These are phyloP conservation scores for Brachyptera risi DNA, from an alignment of 2,888 invertebrate species.

Conservation along the genomic window DNA sequence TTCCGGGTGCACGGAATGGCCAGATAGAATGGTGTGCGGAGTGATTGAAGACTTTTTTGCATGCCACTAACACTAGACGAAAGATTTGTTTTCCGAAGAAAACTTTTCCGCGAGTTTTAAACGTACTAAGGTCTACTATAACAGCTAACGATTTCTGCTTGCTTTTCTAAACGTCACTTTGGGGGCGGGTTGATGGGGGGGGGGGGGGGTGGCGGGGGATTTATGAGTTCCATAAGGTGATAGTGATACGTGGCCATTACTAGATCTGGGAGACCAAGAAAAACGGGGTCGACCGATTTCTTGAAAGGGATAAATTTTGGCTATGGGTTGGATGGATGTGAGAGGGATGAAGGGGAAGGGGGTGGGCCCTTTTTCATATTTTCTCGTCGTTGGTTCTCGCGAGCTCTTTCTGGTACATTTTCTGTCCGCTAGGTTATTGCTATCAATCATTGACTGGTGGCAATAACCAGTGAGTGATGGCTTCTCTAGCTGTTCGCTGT, in stretches of 20 bases:
- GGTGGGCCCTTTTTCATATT: conserved; percentile 10
- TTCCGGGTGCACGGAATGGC: conserved; percentile 29
- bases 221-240: conserved; percentile 41
- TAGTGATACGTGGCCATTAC: conserved; percentile 41
- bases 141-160: conserved; percentile 24
- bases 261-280: conserved; percentile 21
- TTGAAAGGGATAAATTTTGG: conserved; percentile 34
- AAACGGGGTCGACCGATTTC: conserved; percentile 22
- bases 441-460: conserved; percentile 29
- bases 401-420: conserved; percentile 25
- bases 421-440: conserved; percentile 33
- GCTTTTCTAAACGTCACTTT: conserved; percentile 22
- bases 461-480: conserved; percentile 33
- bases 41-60: conserved; percentile 32
- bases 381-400: conserved; percentile 13
- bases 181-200: too few species aligned
- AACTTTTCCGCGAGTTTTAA: conserved; percentile 26
- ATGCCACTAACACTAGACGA: conserved; percentile 28
- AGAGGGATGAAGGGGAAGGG: neutral
- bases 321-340: conserved; percentile 14
- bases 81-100: conserved; percentile 30
- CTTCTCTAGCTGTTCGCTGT: conserved; percentile 12
- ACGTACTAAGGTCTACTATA: conserved; percentile 22
- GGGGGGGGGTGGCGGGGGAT: conserved; percentile 32
- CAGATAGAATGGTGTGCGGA: neutral